Base-by-base conservation (phyloP, 2,113 vertebrate genomes). In the Oplegnathus fasciatus region DNA sequence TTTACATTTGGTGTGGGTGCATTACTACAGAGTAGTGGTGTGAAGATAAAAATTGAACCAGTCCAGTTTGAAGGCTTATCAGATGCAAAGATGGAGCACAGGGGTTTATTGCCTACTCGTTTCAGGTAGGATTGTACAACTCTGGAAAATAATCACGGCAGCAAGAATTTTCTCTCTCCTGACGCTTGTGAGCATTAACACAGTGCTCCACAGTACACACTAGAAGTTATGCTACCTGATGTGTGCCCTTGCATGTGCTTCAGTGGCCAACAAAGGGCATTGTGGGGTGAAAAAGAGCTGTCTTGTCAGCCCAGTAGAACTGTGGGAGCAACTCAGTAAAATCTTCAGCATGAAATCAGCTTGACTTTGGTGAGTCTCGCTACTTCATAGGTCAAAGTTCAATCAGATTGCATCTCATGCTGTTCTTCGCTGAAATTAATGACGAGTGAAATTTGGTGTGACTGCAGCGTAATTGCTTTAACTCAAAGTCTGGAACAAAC, bases 1-100 rank as follows among this genome's bases (percentile, higher is more conserved):
- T 22, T 44, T n/a, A 15, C 20, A 18, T 9, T 50, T n/a, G 58
- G 22, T 48, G 20, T 24, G 54, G 46, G 64, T 67, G 57, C n/a
- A 32, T 60, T 50, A 71, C 60, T 32, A 65, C 84, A 50, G 37
- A 42, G 67, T 24, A n/a, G 55, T 24, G 46, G 11, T 54, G 64
- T 17, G 60, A 66, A 64, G 67, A 73, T 79, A 11, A 68, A 66
- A 82, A 68, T 62, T 48, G 37, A 67, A 67, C 13, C 30, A 54
- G 58, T 54, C 54, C 32, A 61, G 50, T 80, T 57, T 62, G 66
- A 72, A 82, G 52, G 40, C 28, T 65, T 26, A 20, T 61, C 72
- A 64, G 24, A 71, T 58, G 58, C 84, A 42, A 44, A 30, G 40
- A 9, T 18, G 44, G 42, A 40, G 57, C 24, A 26, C 66, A 40